These are phyloP conservation scores for Trichogramma evanescens DNA, from an alignment of 2,888 invertebrate genomes.

Conservation along the genomic window DNA sequence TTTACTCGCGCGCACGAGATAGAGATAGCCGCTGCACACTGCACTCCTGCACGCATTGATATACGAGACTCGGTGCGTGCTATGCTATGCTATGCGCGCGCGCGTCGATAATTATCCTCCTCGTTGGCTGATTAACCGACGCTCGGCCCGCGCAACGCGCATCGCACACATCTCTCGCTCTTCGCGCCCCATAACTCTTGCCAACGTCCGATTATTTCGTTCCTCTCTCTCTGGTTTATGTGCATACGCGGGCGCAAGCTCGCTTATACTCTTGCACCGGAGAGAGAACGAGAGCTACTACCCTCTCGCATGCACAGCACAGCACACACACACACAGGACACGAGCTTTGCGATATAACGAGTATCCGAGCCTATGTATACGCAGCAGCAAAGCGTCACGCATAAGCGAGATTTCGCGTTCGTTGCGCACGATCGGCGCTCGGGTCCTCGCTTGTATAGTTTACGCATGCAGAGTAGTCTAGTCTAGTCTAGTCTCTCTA, in stretches of 20 bases:
- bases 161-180: constrained; percentile 27
- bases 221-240: constrained; percentile 28
- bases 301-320: constrained; percentile 32
- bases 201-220: constrained; percentile 46
- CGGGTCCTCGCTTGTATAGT: too few species aligned
- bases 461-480: too few species aligned
- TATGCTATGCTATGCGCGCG: constrained; percentile 46
- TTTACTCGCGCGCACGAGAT: too few species aligned
- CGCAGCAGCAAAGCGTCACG: neutral
- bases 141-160: constrained; percentile 45
- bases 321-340: constrained; percentile 29
- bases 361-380: too few species aligned
- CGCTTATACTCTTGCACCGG: too few species aligned
- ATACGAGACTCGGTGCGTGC: too few species aligned
- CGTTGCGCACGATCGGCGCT: constrained; percentile 7
- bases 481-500: too few species aligned
- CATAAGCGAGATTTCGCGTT: constrained; percentile 7
- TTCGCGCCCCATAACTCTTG: constrained; percentile 48
- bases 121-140: constrained; percentile 29
- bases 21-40: too few species aligned
- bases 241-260: neutral
- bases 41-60: too few species aligned
- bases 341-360: too few species aligned
- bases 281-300: too few species aligned
- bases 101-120: constrained; percentile 48